phyloP scores from a whole-genome alignment of 2,888 invertebrate species.

The Brachyptera putata region DNA sequence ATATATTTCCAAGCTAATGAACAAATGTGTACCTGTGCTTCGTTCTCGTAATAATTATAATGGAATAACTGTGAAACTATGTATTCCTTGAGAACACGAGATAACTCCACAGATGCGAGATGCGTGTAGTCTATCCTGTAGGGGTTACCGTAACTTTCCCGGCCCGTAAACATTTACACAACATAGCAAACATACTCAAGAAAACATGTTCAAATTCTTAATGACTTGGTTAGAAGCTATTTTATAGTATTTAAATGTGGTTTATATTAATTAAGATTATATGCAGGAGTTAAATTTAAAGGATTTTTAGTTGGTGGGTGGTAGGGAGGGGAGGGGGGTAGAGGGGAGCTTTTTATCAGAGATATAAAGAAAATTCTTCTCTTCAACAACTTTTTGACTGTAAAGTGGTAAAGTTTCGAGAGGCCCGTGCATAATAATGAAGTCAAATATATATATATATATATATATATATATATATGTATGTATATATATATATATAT shows the following conservation, averaged over 20 bases:
- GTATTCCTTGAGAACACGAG: no score
- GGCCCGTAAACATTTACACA: not conserved
- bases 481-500: no score
- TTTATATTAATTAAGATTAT: conserved; percentile 11
- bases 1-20: no score
- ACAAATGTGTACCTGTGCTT: no score
- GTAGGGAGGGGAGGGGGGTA: not conserved
- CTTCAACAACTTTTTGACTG: conserved; percentile 8
- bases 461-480: no score
- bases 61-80: no score
- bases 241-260: conserved; percentile 11
- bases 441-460: conserved; percentile 10
- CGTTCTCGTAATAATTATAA: no score
- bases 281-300: conserved; percentile 7
- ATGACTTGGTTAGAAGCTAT: not conserved
- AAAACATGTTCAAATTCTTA: not conserved
- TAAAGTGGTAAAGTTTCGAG: conserved; percentile 7
- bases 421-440: conserved; percentile 14
- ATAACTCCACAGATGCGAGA: not conserved
- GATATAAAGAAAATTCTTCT: conserved; percentile 1
- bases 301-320: not conserved
- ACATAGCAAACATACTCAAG: not conserved
- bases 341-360: not conserved
- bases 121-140: not conserved
- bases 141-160: conserved; percentile 6